These are phyloP conservation scores for Pseudococcus jackbeardsleyi DNA, from an alignment of 2,888 invertebrate genomes.

Conservation along the genomic window DNA sequence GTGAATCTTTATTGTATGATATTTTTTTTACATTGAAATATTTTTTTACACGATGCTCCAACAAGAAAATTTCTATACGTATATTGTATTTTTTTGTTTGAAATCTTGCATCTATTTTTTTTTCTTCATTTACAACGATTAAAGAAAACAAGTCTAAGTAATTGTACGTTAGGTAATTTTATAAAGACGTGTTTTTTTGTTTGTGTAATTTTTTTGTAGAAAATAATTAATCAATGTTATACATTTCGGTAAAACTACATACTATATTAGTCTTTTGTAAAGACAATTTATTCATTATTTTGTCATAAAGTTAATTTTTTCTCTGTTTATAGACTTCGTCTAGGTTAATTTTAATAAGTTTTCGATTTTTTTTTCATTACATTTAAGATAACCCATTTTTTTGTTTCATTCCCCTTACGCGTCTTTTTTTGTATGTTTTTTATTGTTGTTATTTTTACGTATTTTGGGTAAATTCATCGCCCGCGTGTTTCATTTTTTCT, in stretches of 20 bases:
- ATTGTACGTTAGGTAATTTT: slow-evolving; percentile 14
- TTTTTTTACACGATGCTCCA: slow-evolving; percentile 33
- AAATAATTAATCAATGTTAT: slow-evolving; percentile 40
- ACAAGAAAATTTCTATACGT: background rate
- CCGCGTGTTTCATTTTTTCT: background rate
- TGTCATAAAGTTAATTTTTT: background rate
- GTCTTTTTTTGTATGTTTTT: slow-evolving; percentile 45
- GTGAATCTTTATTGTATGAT: slow-evolving; percentile 25
- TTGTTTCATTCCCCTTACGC: slow-evolving; percentile 37
- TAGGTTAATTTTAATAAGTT: slow-evolving; percentile 16
- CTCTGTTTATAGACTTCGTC: background rate
- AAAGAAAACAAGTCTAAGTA: slow-evolving; percentile 12
- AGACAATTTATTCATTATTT: slow-evolving; percentile 49
- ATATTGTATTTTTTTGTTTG: background rate
- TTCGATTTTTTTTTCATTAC: background rate
- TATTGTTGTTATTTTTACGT: slow-evolving; percentile 19
- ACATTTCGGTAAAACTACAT: slow-evolving; percentile 44
- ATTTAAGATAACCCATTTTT: background rate
- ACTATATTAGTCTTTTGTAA: slow-evolving; percentile 48
- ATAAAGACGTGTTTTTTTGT: background rate
- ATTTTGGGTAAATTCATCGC: slow-evolving; percentile 43
- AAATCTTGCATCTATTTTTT: background rate
- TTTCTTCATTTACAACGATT: background rate
- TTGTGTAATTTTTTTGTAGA: background rate
- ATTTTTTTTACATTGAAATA: slow-evolving; percentile 31